Evolutionary conservation across 2,797 vertebrate genomes (phyloP), one percentile per base, ranked within the genome.

Genomic region (Acanthopagrus latus): DNA sequence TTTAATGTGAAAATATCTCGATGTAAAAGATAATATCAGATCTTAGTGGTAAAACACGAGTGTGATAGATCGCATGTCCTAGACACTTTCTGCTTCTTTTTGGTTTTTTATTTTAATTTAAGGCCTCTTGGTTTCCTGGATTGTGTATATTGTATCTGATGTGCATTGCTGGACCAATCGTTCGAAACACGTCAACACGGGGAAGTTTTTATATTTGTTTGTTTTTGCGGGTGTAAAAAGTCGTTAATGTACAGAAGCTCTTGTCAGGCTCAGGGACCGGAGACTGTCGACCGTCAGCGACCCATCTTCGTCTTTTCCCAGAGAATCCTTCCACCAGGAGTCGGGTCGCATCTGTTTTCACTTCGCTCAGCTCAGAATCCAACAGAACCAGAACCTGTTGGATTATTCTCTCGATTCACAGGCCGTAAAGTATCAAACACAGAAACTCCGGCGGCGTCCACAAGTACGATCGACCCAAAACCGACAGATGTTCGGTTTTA

Each of bases 161-260:
- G 75, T 81, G 76, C 83, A 74, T 88, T 87, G 77, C 84, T 92
- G 92, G 93, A 94, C 93, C 93, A 92, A 81, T 76, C 79, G 76
- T 83, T 75, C 1, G 57, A 57, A 82, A 82, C 27, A 44, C 44
- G 55, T 67, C 60, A 21, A 47, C 51, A 29, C 2, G 21, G 82
- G 64, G 50, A 55, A 25, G 43, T 17, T 52, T 12, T 44, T 44
- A 33, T 44, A 14, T 44, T 44, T 44, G 43, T 44, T 44, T 29
- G 54, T 41, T 78, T 17, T 17, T 84, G 46, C 3, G 5, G 69
- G 59, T 76, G 80, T 92, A 81, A 64, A 81, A 72, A 87, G 44
- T 83, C 48, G 6, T 58, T n/a, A 43, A 55, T 81, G 83, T 85
- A 85, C 76, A 86, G 82, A 82, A 60, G 71, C 48, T 86, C 27